Conservation (phyloP, 2,113 vertebrate species). For the Empidonax alnorum region DNA sequence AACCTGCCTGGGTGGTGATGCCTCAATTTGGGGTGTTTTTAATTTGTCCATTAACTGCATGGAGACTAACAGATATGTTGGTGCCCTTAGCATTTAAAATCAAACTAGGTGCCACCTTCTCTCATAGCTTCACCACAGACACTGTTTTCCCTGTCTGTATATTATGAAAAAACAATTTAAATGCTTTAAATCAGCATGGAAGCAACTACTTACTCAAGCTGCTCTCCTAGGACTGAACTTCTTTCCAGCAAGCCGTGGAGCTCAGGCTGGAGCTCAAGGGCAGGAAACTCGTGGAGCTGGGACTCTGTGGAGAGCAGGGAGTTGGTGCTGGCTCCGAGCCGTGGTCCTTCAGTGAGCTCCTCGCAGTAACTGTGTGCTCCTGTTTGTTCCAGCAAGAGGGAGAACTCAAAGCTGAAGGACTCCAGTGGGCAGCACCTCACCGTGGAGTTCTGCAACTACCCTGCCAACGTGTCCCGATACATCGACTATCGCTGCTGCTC, state of each 20-base stretch:
- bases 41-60: background rate
- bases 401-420: conserved; percentile 78
- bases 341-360: background rate
- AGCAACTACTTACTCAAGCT: background rate
- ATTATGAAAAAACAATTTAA: background rate
- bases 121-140: background rate
- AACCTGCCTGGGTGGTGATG: background rate
- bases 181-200: background rate
- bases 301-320: background rate
- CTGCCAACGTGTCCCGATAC: conserved; percentile 71
- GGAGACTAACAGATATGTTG: background rate
- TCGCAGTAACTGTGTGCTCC: background rate
- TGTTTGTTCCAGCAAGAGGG: conserved; percentile 79
- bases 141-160: background rate
- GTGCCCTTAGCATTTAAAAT: background rate
- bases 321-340: fast-evolving
- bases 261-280: background rate
- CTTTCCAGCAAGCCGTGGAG: background rate
- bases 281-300: background rate
- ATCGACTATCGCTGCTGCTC: conserved; percentile 84
- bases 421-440: conserved; percentile 65
- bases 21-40: background rate
- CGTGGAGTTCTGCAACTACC: conserved; percentile 85
- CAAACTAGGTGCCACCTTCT: background rate
- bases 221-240: background rate